Percentiles rank a stretch among this genome's conserved stretches.
These are phyloP conservation scores for Spicauda simplicius DNA, from an alignment of 2,888 invertebrate species.

Conservation along the genomic window DNA sequence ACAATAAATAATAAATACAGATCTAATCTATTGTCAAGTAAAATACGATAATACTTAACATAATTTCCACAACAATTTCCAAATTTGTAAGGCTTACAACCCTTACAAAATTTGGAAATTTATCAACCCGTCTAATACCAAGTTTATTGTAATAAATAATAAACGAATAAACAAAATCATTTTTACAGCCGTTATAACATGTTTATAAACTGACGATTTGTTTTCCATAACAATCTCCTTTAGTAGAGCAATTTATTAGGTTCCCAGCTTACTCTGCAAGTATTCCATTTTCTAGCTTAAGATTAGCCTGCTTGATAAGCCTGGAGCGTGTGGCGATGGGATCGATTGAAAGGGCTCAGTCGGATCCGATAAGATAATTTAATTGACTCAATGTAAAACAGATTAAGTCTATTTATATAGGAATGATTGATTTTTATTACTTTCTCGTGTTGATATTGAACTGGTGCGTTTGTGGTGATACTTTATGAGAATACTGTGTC, in stretches of 20 bases:
- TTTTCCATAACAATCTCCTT: background rate
- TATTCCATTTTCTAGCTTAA: slow-evolving; percentile 15
- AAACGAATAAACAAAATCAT: too few species aligned
- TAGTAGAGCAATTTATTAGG: background rate
- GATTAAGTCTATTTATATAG: slow-evolving; percentile 31
- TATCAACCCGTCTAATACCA: too few species aligned
- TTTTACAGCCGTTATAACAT: too few species aligned
- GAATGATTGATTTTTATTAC: slow-evolving; percentile 37
- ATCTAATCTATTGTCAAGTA: too few species aligned
- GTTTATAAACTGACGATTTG: too few species aligned
- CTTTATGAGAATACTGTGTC: background rate
- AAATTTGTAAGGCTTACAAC: too few species aligned
- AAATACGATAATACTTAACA: too few species aligned
- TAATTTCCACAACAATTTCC: too few species aligned
- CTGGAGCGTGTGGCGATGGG: slow-evolving; percentile 15
- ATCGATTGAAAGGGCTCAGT: slow-evolving; percentile 31
- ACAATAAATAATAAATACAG: too few species aligned
- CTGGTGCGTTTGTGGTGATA: slow-evolving; percentile 17
- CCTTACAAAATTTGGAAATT: too few species aligned
- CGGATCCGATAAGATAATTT: slow-evolving; percentile 33
- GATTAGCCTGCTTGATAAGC: slow-evolving; percentile 23
- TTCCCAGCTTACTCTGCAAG: slow-evolving; percentile 5
- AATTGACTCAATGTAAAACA: slow-evolving; percentile 35
- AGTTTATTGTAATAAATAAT: too few species aligned
- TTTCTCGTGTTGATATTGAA: slow-evolving; percentile 33